Percentiles rank a stretch among this genome's conserved stretches.
phyloP scores from a whole-genome alignment of 2,888 invertebrate genomes.

The Papilio gigon region DNA sequence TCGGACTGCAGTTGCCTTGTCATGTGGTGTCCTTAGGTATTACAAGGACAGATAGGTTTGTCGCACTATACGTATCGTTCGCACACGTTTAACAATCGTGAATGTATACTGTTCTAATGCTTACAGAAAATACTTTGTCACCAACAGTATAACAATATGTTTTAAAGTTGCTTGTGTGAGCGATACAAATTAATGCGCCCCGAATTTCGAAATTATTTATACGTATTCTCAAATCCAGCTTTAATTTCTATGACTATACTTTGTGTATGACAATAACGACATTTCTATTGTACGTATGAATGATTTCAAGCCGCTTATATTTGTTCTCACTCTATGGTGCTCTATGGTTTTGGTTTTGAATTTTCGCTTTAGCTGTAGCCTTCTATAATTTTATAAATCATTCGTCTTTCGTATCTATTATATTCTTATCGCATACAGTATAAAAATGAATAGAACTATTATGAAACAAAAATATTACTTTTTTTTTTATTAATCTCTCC shows the following conservation, averaged over 20 bases:
- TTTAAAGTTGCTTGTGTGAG: slow-evolving; percentile 25
- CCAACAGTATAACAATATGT: not conserved
- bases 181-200: slow-evolving; percentile 16
- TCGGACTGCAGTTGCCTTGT: not conserved
- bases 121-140: not conserved
- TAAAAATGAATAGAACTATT: not conserved
- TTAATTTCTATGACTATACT: not conserved
- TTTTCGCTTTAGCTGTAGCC: slow-evolving; percentile 33
- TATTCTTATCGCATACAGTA: not conserved
- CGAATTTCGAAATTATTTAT: slow-evolving; percentile 20
- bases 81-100: slow-evolving; percentile 24
- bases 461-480: too few species aligned
- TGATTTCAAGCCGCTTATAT: slow-evolving; percentile 27
- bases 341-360: slow-evolving; percentile 36
- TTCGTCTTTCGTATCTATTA: not conserved
- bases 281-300: slow-evolving; percentile 9
- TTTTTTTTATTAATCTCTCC: too few species aligned
- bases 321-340: slow-evolving; percentile 22
- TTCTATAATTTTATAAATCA: slow-evolving; percentile 24
- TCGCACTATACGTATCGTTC: slow-evolving; percentile 14
- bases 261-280: not conserved
- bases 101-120: not conserved
- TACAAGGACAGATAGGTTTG: not conserved
- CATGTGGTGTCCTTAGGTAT: not conserved
- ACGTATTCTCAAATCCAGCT: not conserved